Evolutionary conservation across 2,797 vertebrate genomes (phyloP).

Genomic region (Clarias fuscus): DNA sequence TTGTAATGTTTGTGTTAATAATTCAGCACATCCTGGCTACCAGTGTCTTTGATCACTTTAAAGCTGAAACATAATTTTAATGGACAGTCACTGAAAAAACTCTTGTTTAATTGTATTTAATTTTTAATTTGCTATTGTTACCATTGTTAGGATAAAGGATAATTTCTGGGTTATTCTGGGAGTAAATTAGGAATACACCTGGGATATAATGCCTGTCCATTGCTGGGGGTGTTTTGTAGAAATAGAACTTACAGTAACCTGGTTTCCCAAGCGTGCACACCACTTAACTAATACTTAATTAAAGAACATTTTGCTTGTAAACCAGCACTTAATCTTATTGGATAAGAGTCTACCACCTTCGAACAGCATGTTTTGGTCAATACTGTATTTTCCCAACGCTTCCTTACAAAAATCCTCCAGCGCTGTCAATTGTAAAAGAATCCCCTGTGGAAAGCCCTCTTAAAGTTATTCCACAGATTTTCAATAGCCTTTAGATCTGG

Average conservation of each 20-base stretch:
- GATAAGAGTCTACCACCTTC: background rate
- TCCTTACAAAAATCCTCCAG: background rate
- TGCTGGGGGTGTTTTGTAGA: background rate
- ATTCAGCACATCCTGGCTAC: background rate
- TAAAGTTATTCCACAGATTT: background rate
- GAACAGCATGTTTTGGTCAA: background rate
- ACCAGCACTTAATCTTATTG: background rate
- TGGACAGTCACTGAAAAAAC: background rate
- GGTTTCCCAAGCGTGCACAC: background rate
- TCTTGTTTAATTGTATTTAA: background rate
- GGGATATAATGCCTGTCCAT: background rate
- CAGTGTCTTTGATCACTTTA: background rate
- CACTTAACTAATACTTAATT: background rate
- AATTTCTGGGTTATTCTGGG: background rate
- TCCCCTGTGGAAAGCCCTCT: too few species aligned
- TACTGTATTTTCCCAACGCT: background rate
- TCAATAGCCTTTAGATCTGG: background rate
- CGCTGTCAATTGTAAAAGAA: too few species aligned
- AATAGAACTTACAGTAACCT: background rate
- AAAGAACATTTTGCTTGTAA: background rate
- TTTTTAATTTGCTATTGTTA: background rate
- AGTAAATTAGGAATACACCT: background rate
- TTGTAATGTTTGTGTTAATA: background rate
- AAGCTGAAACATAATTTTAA: too few species aligned
- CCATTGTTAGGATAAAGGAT: background rate